These are phyloP conservation scores for Lepisosteus osseus DNA, from an alignment of 2,113 vertebrate genomes.

Conservation along the genomic window DNA sequence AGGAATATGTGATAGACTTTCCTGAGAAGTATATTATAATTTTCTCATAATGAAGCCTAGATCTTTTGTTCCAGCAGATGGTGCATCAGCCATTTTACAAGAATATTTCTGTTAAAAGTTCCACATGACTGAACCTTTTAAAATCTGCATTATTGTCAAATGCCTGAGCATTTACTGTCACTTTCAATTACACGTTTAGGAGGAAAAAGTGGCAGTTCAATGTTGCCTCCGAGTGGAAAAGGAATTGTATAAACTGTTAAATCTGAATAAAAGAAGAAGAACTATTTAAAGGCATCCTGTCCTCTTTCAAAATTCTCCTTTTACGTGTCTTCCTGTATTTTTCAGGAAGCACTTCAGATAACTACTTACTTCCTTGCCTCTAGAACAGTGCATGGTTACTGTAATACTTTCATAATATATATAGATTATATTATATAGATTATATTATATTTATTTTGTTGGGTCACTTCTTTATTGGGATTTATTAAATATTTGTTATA, in stretches of 20 bases:
- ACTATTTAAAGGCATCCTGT: neutral
- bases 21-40: too few relatives aligned
- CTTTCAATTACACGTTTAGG: slow-evolving; percentile 1
- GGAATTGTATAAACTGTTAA: too few relatives aligned
- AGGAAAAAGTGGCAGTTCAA: neutral
- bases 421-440: neutral
- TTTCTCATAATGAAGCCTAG: neutral
- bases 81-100: neutral
- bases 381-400: neutral
- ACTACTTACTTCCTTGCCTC: neutral
- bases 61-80: neutral
- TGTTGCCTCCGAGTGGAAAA: too few relatives aligned
- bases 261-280: too few relatives aligned
- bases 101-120: too few relatives aligned
- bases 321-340: neutral
- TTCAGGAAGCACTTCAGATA: slow-evolving; percentile 15
- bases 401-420: neutral
- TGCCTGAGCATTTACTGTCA: neutral
- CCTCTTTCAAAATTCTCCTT: neutral
- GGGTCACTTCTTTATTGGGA: neutral
- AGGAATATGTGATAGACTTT: too few relatives aligned
- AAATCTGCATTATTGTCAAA: neutral
- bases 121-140: too few relatives aligned
- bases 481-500: neutral
- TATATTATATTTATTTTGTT: neutral